Percentiles rank a stretch among this genome's conserved stretches.
These are phyloP conservation scores for Muscina levida DNA, from an alignment of 2,888 invertebrate species.

Conservation along the genomic window DNA sequence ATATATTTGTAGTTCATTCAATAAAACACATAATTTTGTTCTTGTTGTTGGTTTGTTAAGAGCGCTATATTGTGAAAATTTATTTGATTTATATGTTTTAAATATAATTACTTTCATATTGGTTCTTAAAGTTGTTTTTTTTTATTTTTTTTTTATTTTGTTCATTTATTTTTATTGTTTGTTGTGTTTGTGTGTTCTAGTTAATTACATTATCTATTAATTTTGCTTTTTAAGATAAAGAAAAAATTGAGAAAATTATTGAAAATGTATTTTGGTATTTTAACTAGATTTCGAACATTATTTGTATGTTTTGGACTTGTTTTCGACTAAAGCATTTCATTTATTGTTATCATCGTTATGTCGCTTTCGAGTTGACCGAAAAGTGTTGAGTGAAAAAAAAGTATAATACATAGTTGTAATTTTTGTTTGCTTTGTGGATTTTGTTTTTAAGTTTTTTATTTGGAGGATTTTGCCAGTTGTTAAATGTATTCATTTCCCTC, in stretches of 20 bases:
- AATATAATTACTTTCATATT: conserved; percentile 41
- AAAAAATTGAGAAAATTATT: conserved; percentile 15
- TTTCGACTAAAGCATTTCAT: conserved; percentile 16
- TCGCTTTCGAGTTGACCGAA: conserved; percentile 8
- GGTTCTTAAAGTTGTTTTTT: conserved; percentile 58
- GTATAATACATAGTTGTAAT: conserved; percentile 20
- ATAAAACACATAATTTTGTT: too few species aligned
- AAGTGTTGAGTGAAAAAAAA: conserved; percentile 23
- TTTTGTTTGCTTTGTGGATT: conserved; percentile 40
- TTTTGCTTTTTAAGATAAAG: conserved; percentile 9
- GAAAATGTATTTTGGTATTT: conserved; percentile 22
- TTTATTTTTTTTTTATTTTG: conserved; percentile 32
- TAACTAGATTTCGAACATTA: conserved; percentile 42
- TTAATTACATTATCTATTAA: conserved; percentile 35
- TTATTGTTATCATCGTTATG: conserved; percentile 4
- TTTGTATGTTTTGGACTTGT: neutral
- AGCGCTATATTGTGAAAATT: conserved; percentile 64
- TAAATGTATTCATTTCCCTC: conserved; percentile 1
- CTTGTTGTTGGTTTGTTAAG: conserved; percentile 62
- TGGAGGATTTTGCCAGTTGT: conserved; percentile 20
- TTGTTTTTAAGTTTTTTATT: conserved; percentile 26
- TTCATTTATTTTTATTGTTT: conserved; percentile 23
- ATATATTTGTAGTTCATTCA: too few species aligned
- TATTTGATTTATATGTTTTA: conserved; percentile 40
- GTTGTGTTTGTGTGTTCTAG: too few species aligned